phyloP scores from a whole-genome alignment of 2,113 vertebrate species.

The Maccullochella peelii region DNA sequence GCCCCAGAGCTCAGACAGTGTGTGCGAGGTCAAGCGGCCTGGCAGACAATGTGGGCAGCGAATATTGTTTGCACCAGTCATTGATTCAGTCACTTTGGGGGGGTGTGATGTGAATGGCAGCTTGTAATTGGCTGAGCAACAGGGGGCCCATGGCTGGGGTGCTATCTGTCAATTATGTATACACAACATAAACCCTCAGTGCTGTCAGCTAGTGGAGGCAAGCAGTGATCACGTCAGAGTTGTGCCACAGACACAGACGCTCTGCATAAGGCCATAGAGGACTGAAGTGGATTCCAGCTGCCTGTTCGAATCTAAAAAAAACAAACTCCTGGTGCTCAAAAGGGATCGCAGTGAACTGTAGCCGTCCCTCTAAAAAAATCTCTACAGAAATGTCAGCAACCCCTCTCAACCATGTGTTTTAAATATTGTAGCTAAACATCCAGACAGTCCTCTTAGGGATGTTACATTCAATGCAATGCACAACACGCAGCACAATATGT shows the following conservation, averaged over 20 bases:
- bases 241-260: slow-evolving; percentile 23
- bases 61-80: slow-evolving; percentile 46
- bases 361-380: background rate
- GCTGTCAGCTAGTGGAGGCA: slow-evolving; percentile 31
- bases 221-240: slow-evolving; percentile 34
- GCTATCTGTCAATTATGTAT: slow-evolving; percentile 40
- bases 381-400: background rate
- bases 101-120: slow-evolving; percentile 61
- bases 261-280: slow-evolving; percentile 47
- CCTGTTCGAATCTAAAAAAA: slow-evolving; percentile 69
- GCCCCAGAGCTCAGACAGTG: slow-evolving; percentile 26
- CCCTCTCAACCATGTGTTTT: background rate
- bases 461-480: background rate
- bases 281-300: slow-evolving; percentile 53
- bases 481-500: background rate
- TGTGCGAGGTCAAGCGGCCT: slow-evolving; percentile 32
- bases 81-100: slow-evolving; percentile 37
- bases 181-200: slow-evolving; percentile 29
- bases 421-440: background rate
- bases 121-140: slow-evolving; percentile 58
- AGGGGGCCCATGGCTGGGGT: background rate
- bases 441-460: background rate
- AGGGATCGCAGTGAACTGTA: background rate
- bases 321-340: slow-evolving; percentile 52
- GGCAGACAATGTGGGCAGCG: slow-evolving; percentile 3